Evolutionary conservation across 2,888 invertebrate genomes (phyloP), one percentile per base, ranked within the genome.

Genomic region (Cenopis cana): DNA sequence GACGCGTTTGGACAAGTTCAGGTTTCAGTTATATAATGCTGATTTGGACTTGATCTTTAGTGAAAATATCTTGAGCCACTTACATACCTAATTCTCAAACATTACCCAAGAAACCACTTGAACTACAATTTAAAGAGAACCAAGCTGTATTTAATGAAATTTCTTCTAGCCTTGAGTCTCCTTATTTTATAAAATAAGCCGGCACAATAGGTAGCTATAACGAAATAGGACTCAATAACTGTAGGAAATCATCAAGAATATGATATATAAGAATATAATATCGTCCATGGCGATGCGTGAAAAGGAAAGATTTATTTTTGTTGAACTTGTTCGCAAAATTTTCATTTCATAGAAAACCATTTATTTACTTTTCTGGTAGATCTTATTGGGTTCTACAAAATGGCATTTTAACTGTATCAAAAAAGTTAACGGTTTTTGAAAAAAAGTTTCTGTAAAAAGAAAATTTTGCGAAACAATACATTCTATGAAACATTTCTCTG

Each of bases 1-100:
- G 87, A 81, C 87, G 85, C 72, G 64, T 72, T 76, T 76, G 29
- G 24, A 60, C 60, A 60, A 78, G 78, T 77, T 82, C 78, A 77
- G 80, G 17, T 49, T 49, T 59, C 17, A 57, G 79, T 86, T 86
- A 85, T 81, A 76, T 85, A 85, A 85, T 54, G 14, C 12, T 74
- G 68, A 18, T 17, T 55, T 24, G 14, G 14, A 18, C 18, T 57
- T 18, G 11, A 17, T 54, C 33, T 24, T 55, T 24, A 9, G 4
- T 38, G 18, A 62, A 29, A 46, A n/a, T 20, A 62, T 20, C 8
- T 61, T 18, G 20, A 6, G 14, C n/a, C 6, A 46, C n/a, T 46
- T 6, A 46, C n/a, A 46, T n/a, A 1, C 46, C n/a, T 12, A 46
- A 46, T 46, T 12, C 41, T 41, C 12, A 46, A n/a, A n/a, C 6